A percentile compares a stretch with the other conserved stretches of the same genome.
Evolutionary conservation across 2,797 vertebrate species (phyloP).

Genomic region (Micromesistius poutassou): DNA sequence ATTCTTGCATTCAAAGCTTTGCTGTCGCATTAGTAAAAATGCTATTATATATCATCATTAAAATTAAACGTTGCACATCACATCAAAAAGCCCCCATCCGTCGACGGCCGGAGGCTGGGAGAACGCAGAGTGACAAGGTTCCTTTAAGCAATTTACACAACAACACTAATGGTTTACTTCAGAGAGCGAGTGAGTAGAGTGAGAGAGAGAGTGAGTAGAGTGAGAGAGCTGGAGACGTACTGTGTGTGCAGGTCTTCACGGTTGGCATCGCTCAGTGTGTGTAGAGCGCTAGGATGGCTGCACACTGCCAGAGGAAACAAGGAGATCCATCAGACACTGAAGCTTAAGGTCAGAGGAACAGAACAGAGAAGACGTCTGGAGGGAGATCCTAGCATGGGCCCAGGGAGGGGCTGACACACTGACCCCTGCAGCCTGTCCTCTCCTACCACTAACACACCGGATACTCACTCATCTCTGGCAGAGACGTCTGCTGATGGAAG

Average conservation of each 20-base stretch:
- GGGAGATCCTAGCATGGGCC: background rate
- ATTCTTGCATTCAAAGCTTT: background rate
- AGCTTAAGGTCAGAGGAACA: background rate
- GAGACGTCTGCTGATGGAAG: constrained; percentile 49
- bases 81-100: too few species aligned
- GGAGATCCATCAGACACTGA: background rate
- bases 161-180: background rate
- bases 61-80: too few species aligned
- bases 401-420: too few species aligned
- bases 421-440: too few species aligned
- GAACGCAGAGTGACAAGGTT: too few species aligned
- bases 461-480: constrained; percentile 68
- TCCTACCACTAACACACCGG: constrained; percentile 7
- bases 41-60: background rate
- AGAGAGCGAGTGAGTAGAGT: background rate
- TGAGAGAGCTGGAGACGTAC: constrained; percentile 19
- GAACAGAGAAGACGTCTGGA: background rate
- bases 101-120: too few species aligned
- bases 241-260: constrained; percentile 49
- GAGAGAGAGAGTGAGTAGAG: background rate
- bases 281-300: constrained; percentile 38
- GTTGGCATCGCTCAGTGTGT: constrained; percentile 51
- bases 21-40: too few species aligned
- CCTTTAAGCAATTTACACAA: background rate
- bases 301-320: constrained; percentile 45